Base-by-base conservation (phyloP, 2,797 vertebrate species). In the Chanos chanos region DNA sequence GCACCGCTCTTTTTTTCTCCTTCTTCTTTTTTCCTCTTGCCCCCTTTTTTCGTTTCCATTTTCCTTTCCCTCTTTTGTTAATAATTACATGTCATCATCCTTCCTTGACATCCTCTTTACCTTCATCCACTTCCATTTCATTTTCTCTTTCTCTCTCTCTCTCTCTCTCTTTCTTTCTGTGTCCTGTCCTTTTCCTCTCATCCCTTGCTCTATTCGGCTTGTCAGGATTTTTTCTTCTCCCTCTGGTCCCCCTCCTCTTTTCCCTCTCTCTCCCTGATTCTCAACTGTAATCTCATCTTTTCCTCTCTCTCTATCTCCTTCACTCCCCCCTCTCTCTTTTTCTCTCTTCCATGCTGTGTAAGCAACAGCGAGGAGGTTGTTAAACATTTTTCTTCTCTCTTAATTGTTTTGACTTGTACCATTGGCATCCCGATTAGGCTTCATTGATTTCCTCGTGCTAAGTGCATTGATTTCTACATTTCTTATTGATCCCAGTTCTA, bases 351-450 rank as follows among this genome's bases (percentile, higher is more conserved):
- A 54, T 77, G 72, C 79, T 80, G 80, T 91, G 90, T 89, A 80
- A 87, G 89, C 83, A 81, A 59, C 50, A 72, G 70, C 80, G 87
- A 82, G 84, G 86, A 82, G 79, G 86, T 83, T 87, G 88, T 91
- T 93, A 92, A 93, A 92, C 92, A 95, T 93, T 94, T 92, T 91
- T 92, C 88, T 91, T 91, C 90, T 90, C 90, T 89, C 86, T 89
- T 96, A 96, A 96, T 95, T 96, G 94, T 96, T 95, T 94, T 96
- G 92, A 96, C 93, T 93, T 91, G 89, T 91, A 92, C 92, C 91
- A 96, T 94, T 90, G 93, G 92, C 93, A 94, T 94, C 91, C 91
- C 93, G 93, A 96, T 96, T 95, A 96, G 94, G 89, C 87, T 81
- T 83, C 91, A 95, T 96, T 90, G 93, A 96, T 95, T 94, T 93